Base-by-base conservation (phyloP, 2,888 invertebrate species). In the Rhagium mordax region DNA sequence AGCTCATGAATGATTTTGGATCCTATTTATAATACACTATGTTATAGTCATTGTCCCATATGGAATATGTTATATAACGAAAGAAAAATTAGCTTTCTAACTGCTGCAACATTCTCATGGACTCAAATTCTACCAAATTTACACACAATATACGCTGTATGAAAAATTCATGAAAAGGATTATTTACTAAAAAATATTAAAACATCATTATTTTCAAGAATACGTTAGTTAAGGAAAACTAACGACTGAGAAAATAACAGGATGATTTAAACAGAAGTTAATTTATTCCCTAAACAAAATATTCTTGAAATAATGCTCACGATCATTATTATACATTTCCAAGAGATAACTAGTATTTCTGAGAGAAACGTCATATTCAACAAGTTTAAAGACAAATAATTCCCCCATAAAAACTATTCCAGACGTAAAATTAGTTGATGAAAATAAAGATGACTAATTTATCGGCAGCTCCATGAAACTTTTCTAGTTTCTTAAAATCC, bases 1-100 rank as follows among this genome's bases (percentile, higher is more conserved):
- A 83, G 81, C 81, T 84, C 83, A 83, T 82, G 83, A 84, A 84
- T 72, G 81, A 73, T 82, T 83, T 83, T 72, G 81, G 82, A 71
- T 84, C 84, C 84, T 84, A 81, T 73, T 81, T 75, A 78, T 76
- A 76, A 77, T 77, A 74, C 59, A 70, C 55, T 65, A 68, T 74
- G 71, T 74, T 71, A 74, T 68, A 72, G 66, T 70, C 53, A 53
- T 33, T 65, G 53, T 24, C 53, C 65, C 21, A 53, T 65, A 64
- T 29, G 27, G 64, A 64, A 15, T 64, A 24, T 48, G 13, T 51
- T 53, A 65, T 41, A 18, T 27, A 53, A 29, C n/a, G 48, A 65
- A 15, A 65, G 15, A 33, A 18, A 20, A 53, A 33, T 20, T n/a
- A 24, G 65, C 53, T 53, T 53, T 65, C 33, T 33, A 65, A 65